Conservation (phyloP, 2,113 vertebrate genomes). For the Plotosus lineatus region DNA sequence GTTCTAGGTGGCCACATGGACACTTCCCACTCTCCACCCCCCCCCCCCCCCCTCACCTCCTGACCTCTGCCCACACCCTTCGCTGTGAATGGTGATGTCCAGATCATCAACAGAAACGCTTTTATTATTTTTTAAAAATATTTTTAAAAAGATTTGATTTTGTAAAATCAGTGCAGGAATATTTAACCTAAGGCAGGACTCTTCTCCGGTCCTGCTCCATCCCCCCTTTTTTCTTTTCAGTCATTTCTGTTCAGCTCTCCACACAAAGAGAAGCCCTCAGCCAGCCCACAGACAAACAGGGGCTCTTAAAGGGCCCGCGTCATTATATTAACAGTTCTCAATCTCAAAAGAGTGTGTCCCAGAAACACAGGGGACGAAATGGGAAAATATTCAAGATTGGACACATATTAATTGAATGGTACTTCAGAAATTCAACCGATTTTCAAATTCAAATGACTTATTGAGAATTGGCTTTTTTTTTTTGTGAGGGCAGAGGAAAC, state of each 20-base stretch:
- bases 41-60: not conserved
- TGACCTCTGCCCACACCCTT: not conserved
- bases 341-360: not conserved
- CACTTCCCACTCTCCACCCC: not conserved
- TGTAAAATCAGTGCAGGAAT: not conserved
- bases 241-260: slow-evolving; percentile 24
- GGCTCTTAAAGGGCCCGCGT: slow-evolving; percentile 27
- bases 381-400: not conserved
- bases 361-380: not conserved
- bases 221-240: not conserved
- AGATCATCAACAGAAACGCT: not conserved
- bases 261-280: slow-evolving; percentile 28
- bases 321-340: not conserved
- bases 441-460: too few relatives aligned
- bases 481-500: not conserved
- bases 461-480: too few relatives aligned
- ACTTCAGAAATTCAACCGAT: not conserved
- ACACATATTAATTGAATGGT: not conserved
- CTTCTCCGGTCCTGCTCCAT: not conserved
- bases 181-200: not conserved
- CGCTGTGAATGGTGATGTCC: not conserved
- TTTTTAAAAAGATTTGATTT: not conserved
- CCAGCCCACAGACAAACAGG: slow-evolving; percentile 10
- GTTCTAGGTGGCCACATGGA: not conserved
- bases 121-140: not conserved